These are phyloP conservation scores for Uropsilus gracilis DNA, from an alignment of 2,113 vertebrate species.

Conservation along the genomic window DNA sequence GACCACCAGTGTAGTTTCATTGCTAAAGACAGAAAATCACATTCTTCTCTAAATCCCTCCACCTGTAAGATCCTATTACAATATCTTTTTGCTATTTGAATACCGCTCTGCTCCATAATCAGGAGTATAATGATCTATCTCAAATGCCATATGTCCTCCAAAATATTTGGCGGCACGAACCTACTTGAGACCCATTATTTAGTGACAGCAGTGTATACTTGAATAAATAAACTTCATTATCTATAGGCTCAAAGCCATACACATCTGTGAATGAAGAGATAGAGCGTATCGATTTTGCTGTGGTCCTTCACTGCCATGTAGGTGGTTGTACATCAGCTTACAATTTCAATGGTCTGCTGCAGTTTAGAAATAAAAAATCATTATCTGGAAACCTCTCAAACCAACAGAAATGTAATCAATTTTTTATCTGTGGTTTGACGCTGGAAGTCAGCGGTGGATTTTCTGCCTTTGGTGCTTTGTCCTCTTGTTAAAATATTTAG, in stretches of 20 bases:
- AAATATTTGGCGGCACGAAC: conserved; percentile 45
- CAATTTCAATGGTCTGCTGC: conserved; percentile 56
- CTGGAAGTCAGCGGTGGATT: conserved; percentile 73
- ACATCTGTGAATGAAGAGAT: conserved; percentile 69
- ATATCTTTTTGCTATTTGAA: conserved; percentile 54
- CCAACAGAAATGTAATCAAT: conserved; percentile 75
- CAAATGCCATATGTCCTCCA: conserved; percentile 38
- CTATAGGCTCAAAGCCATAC: conserved; percentile 18
- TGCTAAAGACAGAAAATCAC: conserved; percentile 34
- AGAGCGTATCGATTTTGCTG: conserved; percentile 58
- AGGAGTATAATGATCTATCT: conserved; percentile 55
- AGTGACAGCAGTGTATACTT: conserved; percentile 12
- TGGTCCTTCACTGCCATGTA: conserved; percentile 46
- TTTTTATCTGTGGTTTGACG: conserved; percentile 78
- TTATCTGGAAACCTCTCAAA: conserved; percentile 82
- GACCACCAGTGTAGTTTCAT: background rate
- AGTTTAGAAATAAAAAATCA: conserved; percentile 77
- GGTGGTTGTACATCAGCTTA: conserved; percentile 53
- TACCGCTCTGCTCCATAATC: background rate
- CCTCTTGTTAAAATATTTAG: conserved; percentile 83
- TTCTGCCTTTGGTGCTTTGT: conserved; percentile 67
- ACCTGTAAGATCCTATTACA: conserved; percentile 53
- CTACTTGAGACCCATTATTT: conserved; percentile 53
- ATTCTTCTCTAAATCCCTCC: background rate
- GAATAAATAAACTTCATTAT: conserved; percentile 71